A percentile compares a stretch with the other conserved stretches of the same genome.
Evolutionary conservation across 64 coral and sea anemone genomes (phyloP).

Genomic region (Stichodactyla helianthus): DNA sequence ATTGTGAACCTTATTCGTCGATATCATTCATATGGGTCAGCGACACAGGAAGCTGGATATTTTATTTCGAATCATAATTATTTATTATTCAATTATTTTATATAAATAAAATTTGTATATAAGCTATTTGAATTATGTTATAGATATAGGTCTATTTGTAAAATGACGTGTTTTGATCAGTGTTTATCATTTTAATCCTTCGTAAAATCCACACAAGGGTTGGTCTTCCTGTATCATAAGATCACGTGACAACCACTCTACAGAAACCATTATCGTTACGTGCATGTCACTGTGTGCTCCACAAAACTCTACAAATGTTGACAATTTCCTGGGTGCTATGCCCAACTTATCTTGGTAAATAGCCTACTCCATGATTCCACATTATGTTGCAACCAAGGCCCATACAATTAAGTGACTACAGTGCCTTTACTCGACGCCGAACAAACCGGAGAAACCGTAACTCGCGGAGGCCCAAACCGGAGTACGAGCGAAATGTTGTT

Average conservation of each 20-base stretch:
- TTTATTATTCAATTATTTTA: too few relatives aligned
- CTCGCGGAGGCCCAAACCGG: conserved; percentile 75
- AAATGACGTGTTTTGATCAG: too few relatives aligned
- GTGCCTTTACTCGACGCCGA: conserved; percentile 51
- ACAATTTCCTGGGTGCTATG: not conserved
- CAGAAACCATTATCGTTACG: conserved; percentile 2
- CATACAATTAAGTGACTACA: conserved; percentile 44
- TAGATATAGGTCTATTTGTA: too few relatives aligned
- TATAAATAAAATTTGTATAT: too few relatives aligned
- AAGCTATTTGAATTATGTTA: too few relatives aligned
- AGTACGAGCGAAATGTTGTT: conserved; percentile 88
- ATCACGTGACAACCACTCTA: not conserved
- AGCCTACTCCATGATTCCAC: not conserved
- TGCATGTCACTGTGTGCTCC: not conserved
- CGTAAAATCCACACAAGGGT: not conserved
- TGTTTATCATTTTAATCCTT: too few relatives aligned
- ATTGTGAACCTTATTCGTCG: too few relatives aligned
- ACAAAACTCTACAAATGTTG: conserved; percentile 13
- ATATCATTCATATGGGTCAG: too few relatives aligned
- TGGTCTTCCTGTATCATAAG: not conserved
- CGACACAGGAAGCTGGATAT: not conserved
- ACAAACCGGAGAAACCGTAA: conserved; percentile 43
- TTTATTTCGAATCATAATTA: too few relatives aligned
- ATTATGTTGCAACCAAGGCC: conserved; percentile 51
- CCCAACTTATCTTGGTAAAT: not conserved